Evolutionary conservation across 2,113 vertebrate genomes (phyloP).

Genomic region (Acrocephalus kingi): DNA sequence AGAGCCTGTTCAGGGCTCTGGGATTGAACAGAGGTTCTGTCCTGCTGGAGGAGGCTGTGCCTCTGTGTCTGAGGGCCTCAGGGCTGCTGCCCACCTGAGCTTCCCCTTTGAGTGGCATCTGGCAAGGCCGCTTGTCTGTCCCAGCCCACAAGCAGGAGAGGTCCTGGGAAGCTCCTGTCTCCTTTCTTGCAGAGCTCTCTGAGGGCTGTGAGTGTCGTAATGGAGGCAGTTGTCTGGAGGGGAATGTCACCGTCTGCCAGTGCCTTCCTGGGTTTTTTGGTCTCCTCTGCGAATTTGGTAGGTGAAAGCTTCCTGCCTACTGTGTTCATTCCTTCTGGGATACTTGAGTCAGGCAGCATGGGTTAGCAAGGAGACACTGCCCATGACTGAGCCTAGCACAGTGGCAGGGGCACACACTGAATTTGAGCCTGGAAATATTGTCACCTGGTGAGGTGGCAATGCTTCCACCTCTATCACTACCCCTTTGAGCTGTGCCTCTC

Average conservation of each 20-base stretch:
- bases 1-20: not conserved
- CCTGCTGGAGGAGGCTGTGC: not conserved
- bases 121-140: not conserved
- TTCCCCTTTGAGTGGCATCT: not conserved
- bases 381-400: fast-evolving
- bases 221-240: constrained; percentile 85
- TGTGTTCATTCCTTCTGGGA: not conserved
- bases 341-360: not conserved
- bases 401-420: not conserved
- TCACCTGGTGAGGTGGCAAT: not conserved
- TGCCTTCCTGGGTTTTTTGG: constrained; percentile 92
- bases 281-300: constrained; percentile 92
- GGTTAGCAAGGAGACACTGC: not conserved
- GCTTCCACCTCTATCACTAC: not conserved
- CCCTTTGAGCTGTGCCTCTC: not conserved
- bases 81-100: not conserved
- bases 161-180: not conserved
- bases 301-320: not conserved
- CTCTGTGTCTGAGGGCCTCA: not conserved
- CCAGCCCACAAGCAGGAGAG: not conserved
- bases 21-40: not conserved
- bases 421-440: not conserved
- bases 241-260: constrained; percentile 85
- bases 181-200: constrained; percentile 54
- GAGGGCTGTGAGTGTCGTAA: constrained; percentile 90